Evolutionary conservation across 2,888 invertebrate species (phyloP).

Genomic region (Melinaea marsaeus): DNA sequence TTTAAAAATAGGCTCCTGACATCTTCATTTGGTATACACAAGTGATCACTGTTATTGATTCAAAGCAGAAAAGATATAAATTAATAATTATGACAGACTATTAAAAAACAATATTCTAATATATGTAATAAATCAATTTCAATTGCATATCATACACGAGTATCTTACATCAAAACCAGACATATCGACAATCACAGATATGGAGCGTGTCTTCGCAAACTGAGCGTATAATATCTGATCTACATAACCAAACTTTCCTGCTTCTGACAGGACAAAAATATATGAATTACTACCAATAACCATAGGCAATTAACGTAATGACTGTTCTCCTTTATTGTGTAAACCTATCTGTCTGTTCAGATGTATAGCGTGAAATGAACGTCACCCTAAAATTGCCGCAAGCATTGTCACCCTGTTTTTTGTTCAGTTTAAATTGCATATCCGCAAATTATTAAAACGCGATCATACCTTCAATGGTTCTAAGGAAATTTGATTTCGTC

Average conservation of each 20-base stretch:
- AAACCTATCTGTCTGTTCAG: slow-evolving; percentile 50
- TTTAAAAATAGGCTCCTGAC: too few species aligned
- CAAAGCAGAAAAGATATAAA: too few species aligned
- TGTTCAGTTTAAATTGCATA: slow-evolving; percentile 48
- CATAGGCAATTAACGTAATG: slow-evolving; percentile 36
- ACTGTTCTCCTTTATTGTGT: slow-evolving; percentile 50
- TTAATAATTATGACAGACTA: too few species aligned
- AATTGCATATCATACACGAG: slow-evolving; percentile 9
- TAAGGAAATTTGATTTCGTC: slow-evolving; percentile 8
- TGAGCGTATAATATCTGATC: slow-evolving; percentile 63
- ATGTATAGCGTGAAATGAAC: slow-evolving; percentile 51
- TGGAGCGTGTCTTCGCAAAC: slow-evolving; percentile 58
- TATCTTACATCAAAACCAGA: slow-evolving; percentile 43
- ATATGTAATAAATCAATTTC: too few species aligned
- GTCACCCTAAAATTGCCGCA: slow-evolving; percentile 44
- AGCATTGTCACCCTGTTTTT: slow-evolving; percentile 57
- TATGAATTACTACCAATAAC: slow-evolving; percentile 37
- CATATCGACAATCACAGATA: slow-evolving; percentile 59
- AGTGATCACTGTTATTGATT: too few species aligned
- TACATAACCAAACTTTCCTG: slow-evolving; percentile 57
- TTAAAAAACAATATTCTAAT: too few species aligned
- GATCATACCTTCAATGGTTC: slow-evolving; percentile 15
- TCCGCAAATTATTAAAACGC: slow-evolving; percentile 30
- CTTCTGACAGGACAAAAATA: slow-evolving; percentile 55
- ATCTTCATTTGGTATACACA: too few species aligned